Percentiles rank a stretch among this genome's conserved stretches.
Evolutionary conservation across 2,113 vertebrate species (phyloP).

Genomic region (Corythoichthys intestinalis): DNA sequence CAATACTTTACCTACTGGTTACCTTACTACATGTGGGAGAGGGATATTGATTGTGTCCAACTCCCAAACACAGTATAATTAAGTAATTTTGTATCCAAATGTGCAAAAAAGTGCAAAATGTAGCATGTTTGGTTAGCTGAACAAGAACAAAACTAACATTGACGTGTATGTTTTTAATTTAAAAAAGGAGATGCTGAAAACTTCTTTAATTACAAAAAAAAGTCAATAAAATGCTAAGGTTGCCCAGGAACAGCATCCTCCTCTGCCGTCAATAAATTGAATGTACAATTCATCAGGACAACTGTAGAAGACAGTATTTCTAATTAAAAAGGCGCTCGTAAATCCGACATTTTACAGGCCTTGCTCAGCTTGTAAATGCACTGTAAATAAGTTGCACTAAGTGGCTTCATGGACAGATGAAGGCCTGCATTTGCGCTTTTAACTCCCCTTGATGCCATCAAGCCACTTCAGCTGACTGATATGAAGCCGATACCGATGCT

Average conservation of each 20-base stretch:
- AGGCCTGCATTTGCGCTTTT: constrained; percentile 39
- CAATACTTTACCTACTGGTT: not conserved
- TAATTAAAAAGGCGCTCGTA: constrained; percentile 83
- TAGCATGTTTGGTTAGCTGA: too few relatives aligned
- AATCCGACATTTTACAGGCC: constrained; percentile 76
- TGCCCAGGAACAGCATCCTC: constrained; percentile 47
- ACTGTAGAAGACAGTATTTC: constrained; percentile 76
- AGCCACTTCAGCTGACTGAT: constrained; percentile 14
- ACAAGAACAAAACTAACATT: too few relatives aligned
- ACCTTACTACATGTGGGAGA: not conserved
- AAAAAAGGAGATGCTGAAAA: too few relatives aligned
- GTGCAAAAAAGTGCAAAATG: too few relatives aligned
- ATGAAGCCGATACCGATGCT: constrained; percentile 12
- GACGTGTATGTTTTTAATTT: not conserved
- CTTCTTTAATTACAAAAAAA: not conserved
- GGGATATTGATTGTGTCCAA: not conserved
- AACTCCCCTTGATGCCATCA: constrained; percentile 42
- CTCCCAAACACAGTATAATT: too few relatives aligned
- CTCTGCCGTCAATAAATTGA: constrained; percentile 59
- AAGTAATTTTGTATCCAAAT: too few relatives aligned
- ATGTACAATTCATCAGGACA: constrained; percentile 73
- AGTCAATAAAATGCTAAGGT: constrained; percentile 26
- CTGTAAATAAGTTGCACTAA: constrained; percentile 57
- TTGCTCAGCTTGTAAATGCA: constrained; percentile 65
- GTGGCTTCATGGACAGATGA: constrained; percentile 53